phyloP scores from a whole-genome alignment of 2,888 invertebrate species.

The Clunio marinus region DNA sequence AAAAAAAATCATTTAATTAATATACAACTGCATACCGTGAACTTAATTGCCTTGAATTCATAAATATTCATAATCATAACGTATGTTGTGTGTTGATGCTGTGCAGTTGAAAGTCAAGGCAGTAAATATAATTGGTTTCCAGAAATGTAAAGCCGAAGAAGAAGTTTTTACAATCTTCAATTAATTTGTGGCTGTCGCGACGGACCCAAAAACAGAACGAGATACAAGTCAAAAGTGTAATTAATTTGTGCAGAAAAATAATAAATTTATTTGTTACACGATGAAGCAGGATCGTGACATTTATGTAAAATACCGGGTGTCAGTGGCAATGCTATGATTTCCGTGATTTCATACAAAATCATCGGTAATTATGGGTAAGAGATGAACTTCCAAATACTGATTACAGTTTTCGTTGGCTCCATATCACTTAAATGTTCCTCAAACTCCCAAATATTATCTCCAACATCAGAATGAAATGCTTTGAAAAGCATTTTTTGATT shows the following conservation, averaged over 20 bases:
- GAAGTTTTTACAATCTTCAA: slow-evolving; percentile 11
- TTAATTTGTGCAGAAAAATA: neutral
- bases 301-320: slow-evolving; percentile 19
- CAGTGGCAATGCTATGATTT: neutral
- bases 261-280: neutral
- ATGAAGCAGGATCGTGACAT: neutral
- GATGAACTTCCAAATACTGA: slow-evolving; percentile 2
- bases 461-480: neutral
- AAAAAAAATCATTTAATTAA: slow-evolving; percentile 16
- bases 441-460: neutral
- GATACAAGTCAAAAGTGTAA: neutral
- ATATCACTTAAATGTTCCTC: neutral
- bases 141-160: too few species aligned
- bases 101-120: neutral
- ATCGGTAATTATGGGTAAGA: slow-evolving; percentile 3
- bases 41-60: slow-evolving; percentile 6
- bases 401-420: neutral
- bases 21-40: slow-evolving; percentile 9
- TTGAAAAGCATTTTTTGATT: neutral
- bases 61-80: slow-evolving; percentile 17
- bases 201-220: neutral
- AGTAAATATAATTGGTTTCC: neutral
- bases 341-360: neutral
- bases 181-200: neutral
- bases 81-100: neutral